These are phyloP conservation scores for Cyclargus thomasi DNA, from an alignment of 1,140 invertebrate species.

Conservation along the genomic window DNA sequence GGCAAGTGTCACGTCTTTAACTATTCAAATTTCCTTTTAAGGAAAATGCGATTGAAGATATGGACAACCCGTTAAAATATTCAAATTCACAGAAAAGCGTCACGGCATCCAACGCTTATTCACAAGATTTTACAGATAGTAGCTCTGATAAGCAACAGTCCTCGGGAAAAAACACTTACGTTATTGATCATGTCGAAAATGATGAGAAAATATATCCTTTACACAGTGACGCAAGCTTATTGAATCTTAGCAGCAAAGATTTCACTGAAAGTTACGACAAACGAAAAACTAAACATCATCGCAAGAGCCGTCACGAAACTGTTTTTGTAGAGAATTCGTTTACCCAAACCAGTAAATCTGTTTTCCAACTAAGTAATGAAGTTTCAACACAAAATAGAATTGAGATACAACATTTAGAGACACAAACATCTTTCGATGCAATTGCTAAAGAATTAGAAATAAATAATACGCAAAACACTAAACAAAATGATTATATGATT, in stretches of 20 bases:
- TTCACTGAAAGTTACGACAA: conserved; percentile 17
- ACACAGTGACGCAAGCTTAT: conserved; percentile 28
- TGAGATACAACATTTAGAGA: conserved; percentile 41
- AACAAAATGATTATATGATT: conserved; percentile 16
- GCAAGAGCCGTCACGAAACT: conserved; percentile 30
- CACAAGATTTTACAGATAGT: conserved; percentile 58
- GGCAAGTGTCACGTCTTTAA: neutral
- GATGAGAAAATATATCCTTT: conserved; percentile 40
- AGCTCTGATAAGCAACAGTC: conserved; percentile 54
- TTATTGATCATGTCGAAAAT: conserved; percentile 53
- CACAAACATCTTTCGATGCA: conserved; percentile 49
- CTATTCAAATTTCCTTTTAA: conserved; percentile 25
- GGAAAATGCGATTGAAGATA: conserved; percentile 57
- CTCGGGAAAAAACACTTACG: conserved; percentile 59
- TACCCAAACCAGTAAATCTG: conserved; percentile 66
- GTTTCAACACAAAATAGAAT: conserved; percentile 22
- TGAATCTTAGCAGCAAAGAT: conserved; percentile 31
- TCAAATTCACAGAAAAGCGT: conserved; percentile 64
- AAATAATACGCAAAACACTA: conserved; percentile 36
- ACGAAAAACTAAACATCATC: conserved; percentile 25
- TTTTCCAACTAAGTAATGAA: conserved; percentile 53
- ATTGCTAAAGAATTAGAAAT: conserved; percentile 15
- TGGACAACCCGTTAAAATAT: conserved; percentile 44
- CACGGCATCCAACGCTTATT: conserved; percentile 51
- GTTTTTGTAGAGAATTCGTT: conserved; percentile 50